Evolutionary conservation across 2,888 invertebrate species (phyloP).

Genomic region (Ephialtes manifestator): DNA sequence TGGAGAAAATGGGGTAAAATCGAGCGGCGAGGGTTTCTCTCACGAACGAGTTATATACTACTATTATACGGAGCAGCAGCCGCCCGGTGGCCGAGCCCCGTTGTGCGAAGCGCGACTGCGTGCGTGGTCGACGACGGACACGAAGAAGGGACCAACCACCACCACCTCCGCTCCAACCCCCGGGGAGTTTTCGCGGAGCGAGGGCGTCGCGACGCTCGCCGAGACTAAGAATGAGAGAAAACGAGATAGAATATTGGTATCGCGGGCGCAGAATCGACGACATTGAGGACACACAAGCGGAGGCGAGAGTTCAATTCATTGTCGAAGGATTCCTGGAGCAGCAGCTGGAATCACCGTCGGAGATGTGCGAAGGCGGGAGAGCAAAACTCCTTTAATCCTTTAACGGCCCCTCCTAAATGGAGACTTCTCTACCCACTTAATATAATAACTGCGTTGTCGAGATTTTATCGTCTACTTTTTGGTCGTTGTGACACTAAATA

Average conservation of each 20-base stretch:
- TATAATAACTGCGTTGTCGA: not conserved
- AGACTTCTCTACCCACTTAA: not conserved
- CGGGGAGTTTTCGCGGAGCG: conserved; percentile 39
- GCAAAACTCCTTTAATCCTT: not conserved
- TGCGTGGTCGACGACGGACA: conserved; percentile 58
- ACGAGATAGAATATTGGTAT: conserved; percentile 6
- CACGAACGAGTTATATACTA: conserved; percentile 18
- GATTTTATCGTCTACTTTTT: not conserved
- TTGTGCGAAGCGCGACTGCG: conserved; percentile 69
- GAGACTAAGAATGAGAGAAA: conserved; percentile 4
- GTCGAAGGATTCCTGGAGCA: conserved; percentile 33
- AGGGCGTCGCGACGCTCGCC: conserved; percentile 54
- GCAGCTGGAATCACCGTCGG: conserved; percentile 27
- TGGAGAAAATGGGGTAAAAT: conserved; percentile 40
- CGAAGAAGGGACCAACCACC: conserved; percentile 50
- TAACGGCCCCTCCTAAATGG: not conserved
- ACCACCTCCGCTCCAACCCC: conserved; percentile 50
- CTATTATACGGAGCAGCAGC: conserved; percentile 48
- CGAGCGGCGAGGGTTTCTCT: conserved; percentile 48
- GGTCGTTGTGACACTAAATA: not conserved
- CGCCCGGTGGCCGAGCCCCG: conserved; percentile 68
- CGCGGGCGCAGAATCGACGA: conserved; percentile 22
- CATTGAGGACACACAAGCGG: conserved; percentile 32
- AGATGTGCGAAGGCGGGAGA: conserved; percentile 8
- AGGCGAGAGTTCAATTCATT: conserved; percentile 23